These are phyloP conservation scores for Eupithecia subumbrata DNA, from an alignment of 2,888 invertebrate genomes.

Conservation along the genomic window DNA sequence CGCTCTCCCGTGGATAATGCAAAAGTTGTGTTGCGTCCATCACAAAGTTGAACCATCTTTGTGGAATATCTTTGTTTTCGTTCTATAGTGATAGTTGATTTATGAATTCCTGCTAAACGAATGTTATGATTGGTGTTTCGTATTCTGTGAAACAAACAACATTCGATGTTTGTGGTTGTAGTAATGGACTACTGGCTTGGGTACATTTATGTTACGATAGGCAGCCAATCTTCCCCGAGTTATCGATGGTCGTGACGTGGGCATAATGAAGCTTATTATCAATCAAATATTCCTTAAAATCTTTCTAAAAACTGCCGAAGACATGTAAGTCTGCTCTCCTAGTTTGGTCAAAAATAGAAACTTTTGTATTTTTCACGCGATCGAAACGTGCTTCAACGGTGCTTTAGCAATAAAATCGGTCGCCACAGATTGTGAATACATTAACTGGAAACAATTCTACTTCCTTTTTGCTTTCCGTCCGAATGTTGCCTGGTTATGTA, in stretches of 20 bases:
- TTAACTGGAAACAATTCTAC: constrained; percentile 18
- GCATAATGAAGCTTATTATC: constrained; percentile 7
- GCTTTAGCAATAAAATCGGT: constrained; percentile 15
- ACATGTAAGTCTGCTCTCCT: not conserved
- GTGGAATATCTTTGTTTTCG: not conserved
- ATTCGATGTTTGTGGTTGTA: constrained; percentile 18
- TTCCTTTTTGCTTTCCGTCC: constrained; percentile 15
- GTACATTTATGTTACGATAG: constrained; percentile 27
- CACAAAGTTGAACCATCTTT: not conserved
- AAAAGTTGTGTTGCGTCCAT: constrained; percentile 21
- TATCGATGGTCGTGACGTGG: constrained; percentile 62
- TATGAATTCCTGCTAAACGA: not conserved
- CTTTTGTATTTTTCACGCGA: not conserved
- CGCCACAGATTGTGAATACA: constrained; percentile 24
- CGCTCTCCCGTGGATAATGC: constrained; percentile 22
- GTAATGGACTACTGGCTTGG: constrained; percentile 18
- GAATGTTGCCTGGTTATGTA: constrained; percentile 10
- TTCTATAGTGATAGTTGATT: not conserved
- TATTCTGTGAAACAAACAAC: not conserved
- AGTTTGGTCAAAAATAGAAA: constrained; percentile 4
- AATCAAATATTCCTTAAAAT: not conserved
- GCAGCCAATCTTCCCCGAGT: constrained; percentile 52
- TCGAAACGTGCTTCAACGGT: constrained; percentile 1
- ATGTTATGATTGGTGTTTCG: not conserved
- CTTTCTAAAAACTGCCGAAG: not conserved